Conservation (phyloP, 2,888 invertebrate genomes). For the Drosophila austrosaltans region DNA sequence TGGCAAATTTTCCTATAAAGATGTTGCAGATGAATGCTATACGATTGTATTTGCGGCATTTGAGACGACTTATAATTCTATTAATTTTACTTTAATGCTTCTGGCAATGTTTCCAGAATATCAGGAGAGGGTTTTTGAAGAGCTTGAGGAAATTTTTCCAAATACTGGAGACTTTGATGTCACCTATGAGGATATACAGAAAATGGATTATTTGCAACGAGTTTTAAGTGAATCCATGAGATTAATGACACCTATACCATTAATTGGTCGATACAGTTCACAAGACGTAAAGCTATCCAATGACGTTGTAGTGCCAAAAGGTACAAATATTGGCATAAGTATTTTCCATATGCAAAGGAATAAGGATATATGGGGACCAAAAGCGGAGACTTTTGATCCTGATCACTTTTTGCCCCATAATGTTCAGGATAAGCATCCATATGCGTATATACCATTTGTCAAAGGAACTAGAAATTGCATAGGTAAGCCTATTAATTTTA, state of each 20-base stretch:
- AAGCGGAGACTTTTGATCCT: slow-evolving; percentile 78
- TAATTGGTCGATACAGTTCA: slow-evolving; percentile 59
- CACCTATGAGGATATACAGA: slow-evolving; percentile 60
- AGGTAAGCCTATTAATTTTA: not conserved
- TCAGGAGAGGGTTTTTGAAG: slow-evolving; percentile 69
- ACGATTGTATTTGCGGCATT: slow-evolving; percentile 74
- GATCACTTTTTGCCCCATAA: slow-evolving; percentile 78
- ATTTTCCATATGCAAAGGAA: slow-evolving; percentile 77
- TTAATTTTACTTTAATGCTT: slow-evolving; percentile 57
- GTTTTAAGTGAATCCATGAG: slow-evolving; percentile 77
- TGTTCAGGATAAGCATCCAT: slow-evolving; percentile 71
- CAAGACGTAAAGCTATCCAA: slow-evolving; percentile 64
- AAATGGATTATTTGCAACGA: slow-evolving; percentile 75
- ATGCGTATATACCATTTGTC: slow-evolving; percentile 78
- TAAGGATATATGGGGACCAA: slow-evolving; percentile 73
- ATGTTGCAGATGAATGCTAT: slow-evolving; percentile 71
- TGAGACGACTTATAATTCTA: slow-evolving; percentile 72
- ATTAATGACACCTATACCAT: slow-evolving; percentile 70
- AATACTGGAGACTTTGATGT: slow-evolving; percentile 57
- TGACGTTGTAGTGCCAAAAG: slow-evolving; percentile 67
- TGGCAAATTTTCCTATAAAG: slow-evolving; percentile 59
- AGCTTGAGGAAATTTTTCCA: slow-evolving; percentile 61
- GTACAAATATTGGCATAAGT: slow-evolving; percentile 67
- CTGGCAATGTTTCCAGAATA: slow-evolving; percentile 73
- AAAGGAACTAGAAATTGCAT: slow-evolving; percentile 80